These are phyloP conservation scores for Melanocharis versteri DNA, from an alignment of 2,113 vertebrate genomes.

Conservation along the genomic window DNA sequence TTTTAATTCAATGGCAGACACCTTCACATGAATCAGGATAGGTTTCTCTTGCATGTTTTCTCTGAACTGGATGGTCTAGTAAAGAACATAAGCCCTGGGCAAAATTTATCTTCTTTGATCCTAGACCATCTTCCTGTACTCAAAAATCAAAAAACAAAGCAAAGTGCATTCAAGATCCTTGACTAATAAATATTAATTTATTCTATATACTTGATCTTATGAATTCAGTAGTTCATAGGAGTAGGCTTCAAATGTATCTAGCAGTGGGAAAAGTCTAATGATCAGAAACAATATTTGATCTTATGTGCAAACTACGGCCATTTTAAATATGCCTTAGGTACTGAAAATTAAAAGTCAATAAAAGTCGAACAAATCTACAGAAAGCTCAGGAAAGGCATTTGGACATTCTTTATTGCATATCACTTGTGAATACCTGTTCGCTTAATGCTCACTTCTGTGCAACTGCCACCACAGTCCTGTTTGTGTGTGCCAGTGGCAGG, in stretches of 20 bases:
- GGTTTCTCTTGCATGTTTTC: background rate
- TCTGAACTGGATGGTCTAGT: background rate
- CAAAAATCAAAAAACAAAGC: background rate
- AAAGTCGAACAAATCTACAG: background rate
- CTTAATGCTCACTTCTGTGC: background rate
- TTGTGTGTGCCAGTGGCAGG: background rate
- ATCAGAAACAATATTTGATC: background rate
- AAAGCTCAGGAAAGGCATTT: background rate
- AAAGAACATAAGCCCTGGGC: background rate
- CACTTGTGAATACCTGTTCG: background rate
- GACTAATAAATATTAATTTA: background rate
- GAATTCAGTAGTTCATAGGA: background rate
- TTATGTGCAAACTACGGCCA: background rate
- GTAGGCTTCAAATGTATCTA: background rate
- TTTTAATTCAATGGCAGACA: background rate
- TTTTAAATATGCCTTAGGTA: background rate
- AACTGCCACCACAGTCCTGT: background rate
- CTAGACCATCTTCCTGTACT: background rate
- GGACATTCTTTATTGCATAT: background rate
- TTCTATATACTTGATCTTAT: background rate
- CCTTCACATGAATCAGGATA: background rate
- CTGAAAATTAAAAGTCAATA: background rate
- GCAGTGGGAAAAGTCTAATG: background rate
- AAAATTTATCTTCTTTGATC: background rate
- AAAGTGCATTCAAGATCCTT: background rate